phyloP scores from a whole-genome alignment of 2,113 vertebrate genomes.

The Pelusios castaneus region DNA sequence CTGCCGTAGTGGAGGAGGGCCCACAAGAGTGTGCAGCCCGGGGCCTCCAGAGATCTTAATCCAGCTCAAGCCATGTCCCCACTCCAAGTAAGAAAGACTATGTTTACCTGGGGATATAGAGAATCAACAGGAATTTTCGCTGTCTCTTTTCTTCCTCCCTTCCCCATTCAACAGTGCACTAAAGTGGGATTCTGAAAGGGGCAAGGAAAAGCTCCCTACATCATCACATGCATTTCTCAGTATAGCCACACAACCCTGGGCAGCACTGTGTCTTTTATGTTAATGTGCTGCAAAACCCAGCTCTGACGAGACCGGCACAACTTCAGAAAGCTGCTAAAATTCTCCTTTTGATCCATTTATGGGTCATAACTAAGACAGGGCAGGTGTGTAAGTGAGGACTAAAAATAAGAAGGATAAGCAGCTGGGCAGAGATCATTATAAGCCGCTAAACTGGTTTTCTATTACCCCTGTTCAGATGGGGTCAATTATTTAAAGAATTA shows the following conservation, averaged over 20 bases:
- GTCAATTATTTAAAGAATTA: neutral
- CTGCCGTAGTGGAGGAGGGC: no score
- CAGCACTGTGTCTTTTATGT: neutral
- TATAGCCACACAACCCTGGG: neutral
- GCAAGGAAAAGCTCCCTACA: neutral
- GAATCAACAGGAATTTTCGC: neutral
- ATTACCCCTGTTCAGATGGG: neutral
- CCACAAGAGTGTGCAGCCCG: no score
- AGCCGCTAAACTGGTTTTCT: neutral
- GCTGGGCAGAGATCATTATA: neutral
- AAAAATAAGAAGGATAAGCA: neutral
- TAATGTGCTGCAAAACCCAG: neutral
- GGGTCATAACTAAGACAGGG: neutral
- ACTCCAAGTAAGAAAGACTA: neutral
- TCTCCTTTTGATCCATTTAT: neutral
- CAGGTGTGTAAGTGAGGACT: accelerated
- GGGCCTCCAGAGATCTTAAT: no score
- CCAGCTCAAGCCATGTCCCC: neutral
- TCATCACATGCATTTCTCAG: neutral
- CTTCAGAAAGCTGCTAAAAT: neutral
- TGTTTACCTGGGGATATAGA: neutral
- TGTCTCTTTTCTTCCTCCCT: neutral
- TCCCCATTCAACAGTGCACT: neutral
- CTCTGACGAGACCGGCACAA: neutral
- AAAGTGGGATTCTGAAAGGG: neutral